These are phyloP conservation scores for Cliona cf. orientalis DNA, from an alignment of 37 sponge, comb jelly and placozoan species.

Conservation along the genomic window DNA sequence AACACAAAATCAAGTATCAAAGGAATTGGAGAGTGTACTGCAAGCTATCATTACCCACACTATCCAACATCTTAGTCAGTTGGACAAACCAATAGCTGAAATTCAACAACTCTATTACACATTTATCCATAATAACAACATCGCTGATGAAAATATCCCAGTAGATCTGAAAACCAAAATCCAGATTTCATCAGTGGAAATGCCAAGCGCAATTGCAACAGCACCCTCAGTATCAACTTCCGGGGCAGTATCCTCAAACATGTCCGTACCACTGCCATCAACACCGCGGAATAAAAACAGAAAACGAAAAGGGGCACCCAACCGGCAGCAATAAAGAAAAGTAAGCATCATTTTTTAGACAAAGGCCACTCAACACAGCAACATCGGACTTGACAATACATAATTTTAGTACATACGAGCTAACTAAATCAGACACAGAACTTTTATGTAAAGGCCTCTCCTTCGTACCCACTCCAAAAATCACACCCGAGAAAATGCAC, in stretches of 20 bases:
- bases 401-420: background rate
- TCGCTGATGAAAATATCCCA: background rate
- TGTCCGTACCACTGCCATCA: background rate
- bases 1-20: background rate
- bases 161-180: background rate
- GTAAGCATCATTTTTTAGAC: constrained; percentile 21
- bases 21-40: background rate
- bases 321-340: background rate
- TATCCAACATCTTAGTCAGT: background rate
- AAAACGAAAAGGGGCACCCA: background rate
- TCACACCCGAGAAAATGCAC: background rate
- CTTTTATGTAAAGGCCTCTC: constrained; percentile 11
- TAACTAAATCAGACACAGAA: background rate
- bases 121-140: background rate
- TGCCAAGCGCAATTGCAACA: background rate
- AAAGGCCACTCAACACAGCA: constrained; percentile 1
- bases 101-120: background rate
- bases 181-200: background rate
- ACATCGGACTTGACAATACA: constrained; percentile 4
- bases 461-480: constrained; percentile 9
- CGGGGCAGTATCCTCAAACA: too few species aligned
- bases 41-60: background rate
- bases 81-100: background rate
- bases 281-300: constrained; percentile 1
- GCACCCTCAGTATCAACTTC: background rate